These are phyloP conservation scores for Coenonympha glycerion DNA, from an alignment of 2,888 invertebrate species.

Conservation along the genomic window DNA sequence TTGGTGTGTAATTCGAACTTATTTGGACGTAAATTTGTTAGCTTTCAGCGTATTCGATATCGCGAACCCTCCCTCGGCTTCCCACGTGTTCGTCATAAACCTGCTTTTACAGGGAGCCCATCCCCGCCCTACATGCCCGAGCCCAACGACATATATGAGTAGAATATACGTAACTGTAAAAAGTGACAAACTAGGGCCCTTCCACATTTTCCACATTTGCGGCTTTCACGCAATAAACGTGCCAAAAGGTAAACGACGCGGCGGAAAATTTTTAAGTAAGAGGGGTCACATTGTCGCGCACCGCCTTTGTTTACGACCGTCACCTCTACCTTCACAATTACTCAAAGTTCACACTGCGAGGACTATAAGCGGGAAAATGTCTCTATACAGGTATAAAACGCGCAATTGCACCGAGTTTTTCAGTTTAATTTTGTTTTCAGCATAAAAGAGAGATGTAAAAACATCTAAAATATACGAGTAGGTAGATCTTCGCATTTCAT, in stretches of 20 bases:
- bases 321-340: constrained; percentile 24
- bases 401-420: not conserved
- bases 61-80: constrained; percentile 36
- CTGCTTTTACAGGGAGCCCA: constrained; percentile 57
- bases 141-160: constrained; percentile 34
- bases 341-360: constrained; percentile 22
- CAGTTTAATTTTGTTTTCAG: constrained; percentile 7
- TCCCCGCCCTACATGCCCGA: constrained; percentile 44
- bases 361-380: constrained; percentile 12
- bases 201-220: constrained; percentile 45
- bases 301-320: constrained; percentile 25
- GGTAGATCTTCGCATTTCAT: no score
- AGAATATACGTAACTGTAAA: constrained; percentile 38
- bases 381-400: constrained; percentile 3
- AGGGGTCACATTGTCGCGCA: constrained; percentile 25
- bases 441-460: not conserved
- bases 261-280: constrained; percentile 24
- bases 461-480: no score
- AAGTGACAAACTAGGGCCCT: constrained; percentile 50
- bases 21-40: constrained; percentile 29
- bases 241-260: constrained; percentile 30
- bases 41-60: constrained; percentile 43
- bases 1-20: constrained; percentile 20
- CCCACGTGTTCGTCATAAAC: constrained; percentile 69
- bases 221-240: constrained; percentile 48